Evolutionary conservation across 2,888 invertebrate species (phyloP), one percentile per base, ranked within the genome.

Genomic region (Pheosia gnoma): DNA sequence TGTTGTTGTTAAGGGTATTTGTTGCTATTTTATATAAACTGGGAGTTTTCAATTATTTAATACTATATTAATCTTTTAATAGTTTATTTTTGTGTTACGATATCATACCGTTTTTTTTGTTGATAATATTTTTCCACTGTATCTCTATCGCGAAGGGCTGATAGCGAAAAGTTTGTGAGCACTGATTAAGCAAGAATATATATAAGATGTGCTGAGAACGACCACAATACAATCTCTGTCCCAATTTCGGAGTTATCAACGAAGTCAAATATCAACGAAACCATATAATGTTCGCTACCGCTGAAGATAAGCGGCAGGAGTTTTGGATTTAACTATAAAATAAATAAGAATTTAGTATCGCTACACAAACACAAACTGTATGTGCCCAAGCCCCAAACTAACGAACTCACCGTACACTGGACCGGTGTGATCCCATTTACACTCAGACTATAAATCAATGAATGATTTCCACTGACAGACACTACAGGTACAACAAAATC

Each of bases 191-290:
- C 65, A 73, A 68, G 39, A 59, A 58, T 58, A 58, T 58, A 59
- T 38, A 59, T 61, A 67, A 62, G 63, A 65, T 58, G 55, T 71
- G 81, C 79, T 75, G 80, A 78, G 76, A 78, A 74, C 78, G 25
- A 45, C n/a, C 72, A 81, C 77, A 84, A 78, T 83, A 80, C 85
- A 88, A 87, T 88, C 86, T 85, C 77, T 88, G 90, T 75, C 86
- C 90, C 81, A 90, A 89, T 89, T 91, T 84, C 71, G 53, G 75
- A 79, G 82, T 89, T 90, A 90, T 91, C 89, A 86, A 80, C 63
- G 66, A 85, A 85, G 84, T 83, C 81, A 89, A 89, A 89, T 86
- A 88, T 84, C 78, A 79, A 74, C 79, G 80, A 75, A 83, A 81
- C 79, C 74, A 73, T 75, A 80, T 25, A 25, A 25, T 77, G 77